A percentile compares a stretch with the other conserved stretches of the same genome.
These are phyloP conservation scores for Synanceia verrucosa DNA, from an alignment of 2,797 vertebrate genomes.

Conservation along the genomic window DNA sequence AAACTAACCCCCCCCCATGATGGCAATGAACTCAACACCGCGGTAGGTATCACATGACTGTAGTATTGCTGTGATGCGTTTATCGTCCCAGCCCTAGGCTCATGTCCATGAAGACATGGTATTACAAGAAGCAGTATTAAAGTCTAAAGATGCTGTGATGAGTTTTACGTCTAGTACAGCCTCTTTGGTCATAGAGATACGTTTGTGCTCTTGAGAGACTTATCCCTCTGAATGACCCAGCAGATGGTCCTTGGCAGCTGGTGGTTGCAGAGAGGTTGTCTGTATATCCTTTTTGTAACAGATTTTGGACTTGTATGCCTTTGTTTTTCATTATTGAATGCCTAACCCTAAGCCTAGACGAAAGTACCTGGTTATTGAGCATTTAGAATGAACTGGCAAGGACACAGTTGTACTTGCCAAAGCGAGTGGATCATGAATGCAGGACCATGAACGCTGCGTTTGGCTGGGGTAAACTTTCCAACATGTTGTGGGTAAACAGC, in stretches of 20 bases:
- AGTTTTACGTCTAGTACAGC: not conserved
- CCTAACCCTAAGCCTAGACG: not conserved
- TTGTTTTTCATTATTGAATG: not conserved
- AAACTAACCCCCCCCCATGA: no score
- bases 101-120: no score
- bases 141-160: not conserved
- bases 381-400: not conserved
- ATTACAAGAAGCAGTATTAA: not conserved
- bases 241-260: not conserved
- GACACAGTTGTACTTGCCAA: not conserved
- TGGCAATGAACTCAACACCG: no score
- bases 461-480: slow-evolving; percentile 4
- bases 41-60: no score
- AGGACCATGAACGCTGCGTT: not conserved
- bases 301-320: not conserved
- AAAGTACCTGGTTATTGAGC: not conserved
- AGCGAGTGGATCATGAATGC: not conserved
- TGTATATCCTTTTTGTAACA: not conserved
- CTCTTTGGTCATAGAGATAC: not conserved
- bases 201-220: not conserved
- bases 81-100: no score
- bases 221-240: not conserved
- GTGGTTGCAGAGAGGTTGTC: not conserved
- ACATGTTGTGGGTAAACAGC: slow-evolving; percentile 16
- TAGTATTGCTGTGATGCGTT: no score